phyloP scores from a whole-genome alignment of 2,113 vertebrate genomes.

The Lontra canadensis region DNA sequence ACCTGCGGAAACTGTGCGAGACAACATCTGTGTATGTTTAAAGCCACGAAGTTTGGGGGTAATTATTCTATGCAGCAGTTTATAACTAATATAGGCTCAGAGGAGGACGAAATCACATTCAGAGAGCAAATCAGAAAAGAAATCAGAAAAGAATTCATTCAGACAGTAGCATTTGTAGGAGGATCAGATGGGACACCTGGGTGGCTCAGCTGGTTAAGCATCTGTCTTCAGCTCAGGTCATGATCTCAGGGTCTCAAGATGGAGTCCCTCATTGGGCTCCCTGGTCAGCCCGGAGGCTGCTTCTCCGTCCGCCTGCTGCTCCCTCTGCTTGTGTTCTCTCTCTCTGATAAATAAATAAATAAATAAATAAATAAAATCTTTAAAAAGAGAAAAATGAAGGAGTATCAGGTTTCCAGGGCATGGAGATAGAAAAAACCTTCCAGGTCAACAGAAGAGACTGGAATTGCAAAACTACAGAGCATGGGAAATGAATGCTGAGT shows the following conservation, averaged over 20 bases:
- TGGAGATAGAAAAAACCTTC: no score
- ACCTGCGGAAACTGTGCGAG: background rate
- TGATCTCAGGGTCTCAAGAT: background rate
- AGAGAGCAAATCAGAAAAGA: background rate
- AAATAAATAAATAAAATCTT: background rate
- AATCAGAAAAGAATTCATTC: no score
- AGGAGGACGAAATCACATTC: background rate
- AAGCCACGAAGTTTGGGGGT: background rate
- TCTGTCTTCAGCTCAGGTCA: background rate
- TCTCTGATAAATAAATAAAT: no score
- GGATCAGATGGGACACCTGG: background rate
- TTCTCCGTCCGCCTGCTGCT: background rate
- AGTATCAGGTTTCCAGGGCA: background rate
- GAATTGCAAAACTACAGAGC: background rate
- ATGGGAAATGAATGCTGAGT: fast-evolving
- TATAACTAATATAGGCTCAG: background rate
- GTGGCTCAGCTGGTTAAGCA: background rate
- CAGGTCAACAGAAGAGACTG: no score
- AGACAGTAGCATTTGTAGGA: background rate
- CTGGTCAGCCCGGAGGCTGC: background rate
- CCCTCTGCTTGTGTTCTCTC: background rate
- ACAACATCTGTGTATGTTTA: background rate
- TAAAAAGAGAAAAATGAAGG: background rate
- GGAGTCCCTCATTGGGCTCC: background rate
- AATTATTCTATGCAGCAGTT: background rate